phyloP scores from a whole-genome alignment of 2,888 invertebrate species.

The Tribolium freemani region DNA sequence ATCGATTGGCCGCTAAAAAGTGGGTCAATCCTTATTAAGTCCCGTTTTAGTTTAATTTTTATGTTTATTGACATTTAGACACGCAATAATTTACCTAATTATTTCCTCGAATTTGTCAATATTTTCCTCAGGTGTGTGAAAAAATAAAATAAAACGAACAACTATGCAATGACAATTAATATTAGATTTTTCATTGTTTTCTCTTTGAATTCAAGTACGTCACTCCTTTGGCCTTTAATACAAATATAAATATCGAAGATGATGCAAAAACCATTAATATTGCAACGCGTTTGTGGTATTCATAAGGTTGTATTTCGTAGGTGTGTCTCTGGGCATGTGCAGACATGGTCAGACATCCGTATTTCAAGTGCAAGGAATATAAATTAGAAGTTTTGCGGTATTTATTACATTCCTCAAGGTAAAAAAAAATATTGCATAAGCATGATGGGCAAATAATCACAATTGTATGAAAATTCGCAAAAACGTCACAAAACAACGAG shows the following conservation, averaged over 20 bases:
- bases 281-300: not conserved
- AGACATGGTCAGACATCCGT: not conserved
- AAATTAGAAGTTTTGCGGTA: not conserved
- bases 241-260: not conserved
- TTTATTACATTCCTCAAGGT: constrained; percentile 6
- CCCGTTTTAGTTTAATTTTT: no score
- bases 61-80: no score
- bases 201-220: not conserved
- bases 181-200: not conserved
- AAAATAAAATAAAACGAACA: no score
- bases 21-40: no score
- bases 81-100: no score
- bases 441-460: constrained; percentile 3
- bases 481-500: not conserved
- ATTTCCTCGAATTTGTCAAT: no score
- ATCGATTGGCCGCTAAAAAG: no score
- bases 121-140: no score
- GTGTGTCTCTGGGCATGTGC: constrained; percentile 27
- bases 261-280: constrained; percentile 18
- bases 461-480: not conserved
- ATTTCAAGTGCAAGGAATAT: constrained; percentile 18
- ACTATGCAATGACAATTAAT: no score
- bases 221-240: not conserved
- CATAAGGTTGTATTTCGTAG: constrained; percentile 17
- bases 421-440: constrained; percentile 11